Evolutionary conservation across 2,797 vertebrate species (phyloP).

Genomic region (Myioborus melanocephalus): DNA sequence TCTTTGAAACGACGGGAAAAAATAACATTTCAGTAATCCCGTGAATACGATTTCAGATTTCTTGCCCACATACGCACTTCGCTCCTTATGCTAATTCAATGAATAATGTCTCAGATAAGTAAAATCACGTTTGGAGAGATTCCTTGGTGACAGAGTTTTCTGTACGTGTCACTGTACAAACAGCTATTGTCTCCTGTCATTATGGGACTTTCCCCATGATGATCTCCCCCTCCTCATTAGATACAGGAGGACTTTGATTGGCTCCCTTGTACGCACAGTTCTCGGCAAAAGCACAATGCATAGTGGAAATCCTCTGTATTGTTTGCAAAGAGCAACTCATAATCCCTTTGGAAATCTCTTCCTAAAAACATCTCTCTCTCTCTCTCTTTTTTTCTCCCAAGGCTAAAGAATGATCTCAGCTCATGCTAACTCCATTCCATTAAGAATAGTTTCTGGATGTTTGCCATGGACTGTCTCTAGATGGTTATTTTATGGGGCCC

Average conservation of each 20-base stretch:
- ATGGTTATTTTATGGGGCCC: constrained; percentile 70
- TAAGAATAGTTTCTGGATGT: constrained; percentile 73
- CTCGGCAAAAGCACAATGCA: constrained; percentile 20
- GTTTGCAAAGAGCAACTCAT: constrained; percentile 54
- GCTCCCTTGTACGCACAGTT: constrained; percentile 4
- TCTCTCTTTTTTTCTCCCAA: background rate
- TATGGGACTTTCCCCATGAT: constrained; percentile 9
- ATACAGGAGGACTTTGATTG: background rate
- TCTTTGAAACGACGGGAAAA: background rate
- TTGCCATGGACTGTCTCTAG: constrained; percentile 71
- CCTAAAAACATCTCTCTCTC: constrained; percentile 12
- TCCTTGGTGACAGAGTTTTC: background rate
- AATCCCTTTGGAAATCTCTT: constrained; percentile 66
- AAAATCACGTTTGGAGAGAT: constrained; percentile 7
- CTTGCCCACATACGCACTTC: rapidly evolving
- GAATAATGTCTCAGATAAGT: background rate
- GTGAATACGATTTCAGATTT: background rate
- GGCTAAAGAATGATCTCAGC: constrained; percentile 65
- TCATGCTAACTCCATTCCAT: constrained; percentile 57
- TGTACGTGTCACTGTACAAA: constrained; percentile 8
- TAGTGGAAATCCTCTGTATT: constrained; percentile 61
- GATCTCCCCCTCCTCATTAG: constrained; percentile 27
- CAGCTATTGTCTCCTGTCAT: constrained; percentile 48
- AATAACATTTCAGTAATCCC: background rate
- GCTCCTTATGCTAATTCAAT: background rate